phyloP scores from a whole-genome alignment of 1,140 invertebrate genomes.

The Spodoptera frugiperda region DNA sequence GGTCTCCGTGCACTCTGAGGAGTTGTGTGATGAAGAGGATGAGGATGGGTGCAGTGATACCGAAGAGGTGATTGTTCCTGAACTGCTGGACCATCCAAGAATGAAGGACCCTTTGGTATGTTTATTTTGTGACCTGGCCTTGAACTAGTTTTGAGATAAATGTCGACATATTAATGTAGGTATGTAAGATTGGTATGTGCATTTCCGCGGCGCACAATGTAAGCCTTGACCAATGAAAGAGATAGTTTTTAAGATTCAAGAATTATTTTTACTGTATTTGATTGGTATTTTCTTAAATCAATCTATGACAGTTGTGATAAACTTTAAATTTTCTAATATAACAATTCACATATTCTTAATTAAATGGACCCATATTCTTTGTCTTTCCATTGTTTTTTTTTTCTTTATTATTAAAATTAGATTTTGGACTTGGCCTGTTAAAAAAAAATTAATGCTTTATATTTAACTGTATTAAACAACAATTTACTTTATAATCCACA shows the following conservation, averaged over 20 bases:
- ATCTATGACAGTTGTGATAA: no score
- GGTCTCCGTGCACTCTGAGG: constrained; percentile 71
- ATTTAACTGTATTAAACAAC: not conserved
- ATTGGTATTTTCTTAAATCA: no score
- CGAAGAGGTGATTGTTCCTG: constrained; percentile 62
- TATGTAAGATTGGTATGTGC: not conserved
- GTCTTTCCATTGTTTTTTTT: no score
- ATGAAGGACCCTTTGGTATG: constrained; percentile 7
- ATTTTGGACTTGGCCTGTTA: no score
- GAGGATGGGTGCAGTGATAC: constrained; percentile 43
- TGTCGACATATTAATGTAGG: no score
- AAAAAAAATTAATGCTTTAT: no score
- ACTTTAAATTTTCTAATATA: no score
- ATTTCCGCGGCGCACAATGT: not conserved
- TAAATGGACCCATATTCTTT: no score
- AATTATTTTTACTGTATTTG: no score
- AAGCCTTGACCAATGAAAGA: not conserved
- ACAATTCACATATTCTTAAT: no score
- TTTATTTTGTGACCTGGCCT: constrained; percentile 7
- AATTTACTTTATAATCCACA: not conserved
- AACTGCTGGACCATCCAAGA: constrained; percentile 42
- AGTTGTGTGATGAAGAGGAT: constrained; percentile 51
- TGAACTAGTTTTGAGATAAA: not conserved
- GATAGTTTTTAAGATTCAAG: not conserved
- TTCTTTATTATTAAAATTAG: no score